Evolutionary conservation across 2,113 vertebrate species (phyloP).

Genomic region (Stomatorhinus ivindoensis): DNA sequence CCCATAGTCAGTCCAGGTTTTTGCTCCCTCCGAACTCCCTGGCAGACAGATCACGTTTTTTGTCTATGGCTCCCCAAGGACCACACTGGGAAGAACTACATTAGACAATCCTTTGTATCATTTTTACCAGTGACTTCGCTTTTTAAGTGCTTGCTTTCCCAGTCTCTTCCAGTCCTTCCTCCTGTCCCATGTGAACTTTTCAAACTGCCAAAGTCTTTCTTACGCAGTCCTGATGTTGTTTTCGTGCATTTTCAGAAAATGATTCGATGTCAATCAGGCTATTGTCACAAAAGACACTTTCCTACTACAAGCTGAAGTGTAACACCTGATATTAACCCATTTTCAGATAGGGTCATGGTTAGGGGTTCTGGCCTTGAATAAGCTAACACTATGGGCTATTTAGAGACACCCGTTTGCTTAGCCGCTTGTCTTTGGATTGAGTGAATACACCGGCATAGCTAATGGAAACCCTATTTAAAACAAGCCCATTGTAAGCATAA

Average conservation of each 20-base stretch:
- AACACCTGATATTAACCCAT: not conserved
- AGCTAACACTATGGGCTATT: not conserved
- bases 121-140: constrained; percentile 22
- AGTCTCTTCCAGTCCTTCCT: not conserved
- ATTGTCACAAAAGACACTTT: not conserved
- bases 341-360: not conserved
- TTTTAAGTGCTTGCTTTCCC: not conserved
- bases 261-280: not conserved
- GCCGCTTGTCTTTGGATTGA: not conserved
- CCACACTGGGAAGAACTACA: not conserved
- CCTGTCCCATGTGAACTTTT: not conserved
- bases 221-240: not conserved
- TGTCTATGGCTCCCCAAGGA: not conserved
- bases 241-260: not conserved
- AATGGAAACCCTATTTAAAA: not conserved
- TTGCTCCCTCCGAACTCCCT: not conserved
- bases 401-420: not conserved
- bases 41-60: not conserved
- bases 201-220: not conserved
- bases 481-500: not conserved
- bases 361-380: not conserved
- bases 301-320: not conserved
- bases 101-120: constrained; percentile 17
- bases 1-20: not conserved
- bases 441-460: not conserved